phyloP scores from a whole-genome alignment of 2,888 invertebrate species.

The Calephelis perditalis region DNA sequence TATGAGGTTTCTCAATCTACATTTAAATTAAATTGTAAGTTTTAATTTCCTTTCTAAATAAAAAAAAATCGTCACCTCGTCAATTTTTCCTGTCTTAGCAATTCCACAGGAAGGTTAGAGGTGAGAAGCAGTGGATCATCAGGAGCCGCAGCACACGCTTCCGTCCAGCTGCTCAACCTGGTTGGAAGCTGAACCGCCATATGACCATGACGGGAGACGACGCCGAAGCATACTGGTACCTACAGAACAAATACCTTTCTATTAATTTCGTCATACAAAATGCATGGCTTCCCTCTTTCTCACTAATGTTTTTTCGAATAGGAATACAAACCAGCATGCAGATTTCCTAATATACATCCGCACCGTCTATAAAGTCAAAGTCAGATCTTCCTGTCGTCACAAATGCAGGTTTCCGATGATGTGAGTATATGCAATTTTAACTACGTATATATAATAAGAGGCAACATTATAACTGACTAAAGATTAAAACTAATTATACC shows the following conservation, averaged over 20 bases:
- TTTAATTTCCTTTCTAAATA: no score
- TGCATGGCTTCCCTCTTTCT: no score
- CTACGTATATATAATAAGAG: no score
- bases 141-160: conserved; percentile 48
- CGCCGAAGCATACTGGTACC: conserved; percentile 95
- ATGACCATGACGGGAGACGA: conserved; percentile 96
- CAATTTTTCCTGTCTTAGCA: conserved; percentile 85
- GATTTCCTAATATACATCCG: not conserved
- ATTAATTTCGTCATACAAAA: not conserved
- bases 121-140: conserved; percentile 59
- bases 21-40: no score
- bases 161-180: conserved; percentile 80
- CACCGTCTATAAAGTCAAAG: no score
- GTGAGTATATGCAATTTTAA: no score
- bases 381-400: no score
- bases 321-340: not conserved
- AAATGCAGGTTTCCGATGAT: no score
- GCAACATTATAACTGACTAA: no score
- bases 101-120: conserved; percentile 82
- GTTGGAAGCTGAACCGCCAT: conserved; percentile 96
- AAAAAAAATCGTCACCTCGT: conserved; percentile 67
- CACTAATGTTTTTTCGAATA: no score
- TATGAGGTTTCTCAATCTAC: no score
- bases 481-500: no score
- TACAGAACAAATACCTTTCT: conserved; percentile 33